Conservation (phyloP, 2,113 vertebrate genomes). For the Perognathus longimembris region DNA sequence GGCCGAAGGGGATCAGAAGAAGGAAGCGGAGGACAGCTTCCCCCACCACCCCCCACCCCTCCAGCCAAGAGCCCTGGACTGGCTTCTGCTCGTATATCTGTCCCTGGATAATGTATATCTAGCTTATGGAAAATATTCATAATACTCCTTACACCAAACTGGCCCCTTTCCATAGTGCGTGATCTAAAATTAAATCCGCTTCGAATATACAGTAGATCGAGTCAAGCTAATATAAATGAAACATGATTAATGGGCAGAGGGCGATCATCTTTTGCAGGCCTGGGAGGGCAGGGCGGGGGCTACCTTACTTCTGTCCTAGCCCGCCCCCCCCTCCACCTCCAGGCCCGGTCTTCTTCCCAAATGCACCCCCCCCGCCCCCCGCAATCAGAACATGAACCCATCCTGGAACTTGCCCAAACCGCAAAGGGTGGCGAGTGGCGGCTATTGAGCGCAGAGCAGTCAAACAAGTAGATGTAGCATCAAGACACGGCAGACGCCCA, state of each 20-base stretch:
- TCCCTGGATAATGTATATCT: slow-evolving; percentile 81
- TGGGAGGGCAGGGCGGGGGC: neutral
- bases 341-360: neutral
- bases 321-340: neutral
- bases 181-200: slow-evolving; percentile 79
- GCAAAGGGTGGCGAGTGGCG: neutral
- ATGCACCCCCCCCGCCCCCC: neutral
- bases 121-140: slow-evolving; percentile 80
- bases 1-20: neutral
- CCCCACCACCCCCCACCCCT: slow-evolving; percentile 6
- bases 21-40: neutral
- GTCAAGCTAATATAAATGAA: slow-evolving; percentile 83
- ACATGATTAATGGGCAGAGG: slow-evolving; percentile 76
- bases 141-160: slow-evolving; percentile 72
- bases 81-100: slow-evolving; percentile 78
- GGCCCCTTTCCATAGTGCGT: slow-evolving; percentile 62
- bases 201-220: slow-evolving; percentile 85
- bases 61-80: slow-evolving; percentile 60
- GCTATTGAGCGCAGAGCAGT: neutral
- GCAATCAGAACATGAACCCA: neutral
- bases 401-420: neutral
- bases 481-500: neutral
- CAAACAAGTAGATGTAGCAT: neutral
- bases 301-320: neutral
- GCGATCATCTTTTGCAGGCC: slow-evolving; percentile 41